phyloP scores from a whole-genome alignment of 2,797 vertebrate species.

The Danio choprae region DNA sequence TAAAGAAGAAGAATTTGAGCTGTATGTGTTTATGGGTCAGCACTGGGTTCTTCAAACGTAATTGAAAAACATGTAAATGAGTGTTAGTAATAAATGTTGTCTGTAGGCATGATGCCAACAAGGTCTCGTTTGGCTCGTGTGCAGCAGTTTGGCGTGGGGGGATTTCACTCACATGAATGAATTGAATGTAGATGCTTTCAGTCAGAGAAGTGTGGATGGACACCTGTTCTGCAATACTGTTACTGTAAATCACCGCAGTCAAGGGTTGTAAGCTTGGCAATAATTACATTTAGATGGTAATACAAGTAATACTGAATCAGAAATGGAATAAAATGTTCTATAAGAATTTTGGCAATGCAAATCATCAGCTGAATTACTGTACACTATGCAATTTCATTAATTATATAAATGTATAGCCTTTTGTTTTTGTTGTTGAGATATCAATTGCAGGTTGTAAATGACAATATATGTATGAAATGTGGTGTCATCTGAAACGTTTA shows the following conservation, averaged over 20 bases:
- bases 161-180: conserved; percentile 17
- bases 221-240: neutral
- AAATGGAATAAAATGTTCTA: neutral
- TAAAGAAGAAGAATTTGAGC: neutral
- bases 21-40: neutral
- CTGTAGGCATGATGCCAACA: conserved; percentile 30
- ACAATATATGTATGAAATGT: no score
- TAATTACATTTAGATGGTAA: neutral
- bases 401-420: neutral
- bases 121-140: conserved; percentile 25
- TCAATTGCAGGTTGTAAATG: no score
- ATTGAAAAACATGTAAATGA: conserved; percentile 45
- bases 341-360: neutral
- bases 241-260: neutral
- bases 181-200: neutral
- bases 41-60: conserved; percentile 11
- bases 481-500: no score
- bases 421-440: neutral
- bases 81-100: conserved; percentile 31
- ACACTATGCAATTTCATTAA: no score
- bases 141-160: neutral
- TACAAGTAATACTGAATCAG: neutral
- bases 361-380: neutral
- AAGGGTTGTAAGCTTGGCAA: neutral
- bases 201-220: conserved; percentile 11